Evolutionary conservation across 2,797 vertebrate genomes (phyloP), one percentile per base, ranked within the genome.

Genomic region (Notolepis coatsorum): DNA sequence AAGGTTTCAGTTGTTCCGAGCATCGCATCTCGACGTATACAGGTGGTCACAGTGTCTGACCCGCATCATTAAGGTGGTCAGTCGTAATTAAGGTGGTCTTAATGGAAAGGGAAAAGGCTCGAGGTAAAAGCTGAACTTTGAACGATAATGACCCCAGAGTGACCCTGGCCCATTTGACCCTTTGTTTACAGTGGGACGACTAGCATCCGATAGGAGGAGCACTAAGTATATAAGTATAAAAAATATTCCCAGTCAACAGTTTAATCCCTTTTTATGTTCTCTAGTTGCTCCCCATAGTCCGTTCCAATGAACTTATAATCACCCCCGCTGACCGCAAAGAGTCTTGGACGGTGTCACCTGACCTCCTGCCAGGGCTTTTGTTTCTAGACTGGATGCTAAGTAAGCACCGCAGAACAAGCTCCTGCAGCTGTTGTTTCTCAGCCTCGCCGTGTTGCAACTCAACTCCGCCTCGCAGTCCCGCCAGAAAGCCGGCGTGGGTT

Each of bases 381-480:
- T 61, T 73, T 54, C 33, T 5, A 33, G 59, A 67, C 45, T 73
- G 2, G 56, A 73, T 70, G 57, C 18, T 25, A 49, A 64, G 54
- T 52, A 38, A 78, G 56, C 52, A 59, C 61, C 78, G 58, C 57
- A 7, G 35, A 49, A 47, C 41, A 65, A 55, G 56, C 60, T 71
- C 3, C 51, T n/a, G 28, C 28, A n/a, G 47, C 50, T 54, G 59
- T 52, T 13, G 47, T 57, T 63, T 61, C 61, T 41, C 60, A 52
- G 60, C 74, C 86, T n/a, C 80, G 72, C 73, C 81, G 71, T 73
- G 62, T 72, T 73, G 79, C 55, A 85, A 71, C 80, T 68, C 53
- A 66, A 79, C 57, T 64, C 45, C n/a, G n/a, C n/a, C 53, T 73
- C 51, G 21, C 28, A 54, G 71, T 57, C 21, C 9, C 77, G 78